Base-by-base conservation (phyloP, 2,113 vertebrate genomes). In the Delphinus delphis region DNA sequence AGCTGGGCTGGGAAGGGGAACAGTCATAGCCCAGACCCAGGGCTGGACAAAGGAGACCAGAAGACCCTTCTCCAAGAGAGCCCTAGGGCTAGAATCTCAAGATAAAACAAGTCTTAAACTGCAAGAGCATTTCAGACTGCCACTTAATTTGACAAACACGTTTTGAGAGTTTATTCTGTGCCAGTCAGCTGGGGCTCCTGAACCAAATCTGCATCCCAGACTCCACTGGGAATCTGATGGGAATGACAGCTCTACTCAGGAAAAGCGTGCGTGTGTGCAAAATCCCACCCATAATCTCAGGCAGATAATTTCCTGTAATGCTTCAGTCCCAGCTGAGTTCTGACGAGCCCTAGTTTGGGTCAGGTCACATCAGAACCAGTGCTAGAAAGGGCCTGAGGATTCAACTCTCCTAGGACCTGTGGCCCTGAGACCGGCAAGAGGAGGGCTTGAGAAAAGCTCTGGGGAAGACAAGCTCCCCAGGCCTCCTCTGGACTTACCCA, bases 401-500 rank as follows among this genome's bases (percentile, higher is more conserved):
- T 18, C 23, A 5, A 18, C 33, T 28, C 26, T 38, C 71, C 21
- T 17, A 18, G 53, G 38, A 15, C 1, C 70, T 36, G 13, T 7
- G 31, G 15, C 6, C 2, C 14, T 17, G 1, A 5, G 23, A 15
- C 26, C 26, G 8, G 3, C 9, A 88, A 44, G 31, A 70, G 18
- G 11, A 25, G 5, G 6, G 14, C 0, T 0, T 65, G n/a, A 44
- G 71, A n/a, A 71, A 95, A 28, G 21, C 47, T 8, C 50, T 21
- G 2, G 85, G n/a, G 33, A 71, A 31, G 26, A n/a, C 2, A 0
- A 55, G 44, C 15, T 12, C 18, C 81, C 8, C 10, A 0, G 6
- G 25, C 9, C 38, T 53, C 20, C 44, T 25, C 50, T 11, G 10
- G 62, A 98, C 99, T 99, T 98, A 99, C 99, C 99, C 96, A 99